These are phyloP conservation scores for Habropoda laboriosa DNA, from an alignment of 1,140 invertebrate genomes.

Conservation along the genomic window DNA sequence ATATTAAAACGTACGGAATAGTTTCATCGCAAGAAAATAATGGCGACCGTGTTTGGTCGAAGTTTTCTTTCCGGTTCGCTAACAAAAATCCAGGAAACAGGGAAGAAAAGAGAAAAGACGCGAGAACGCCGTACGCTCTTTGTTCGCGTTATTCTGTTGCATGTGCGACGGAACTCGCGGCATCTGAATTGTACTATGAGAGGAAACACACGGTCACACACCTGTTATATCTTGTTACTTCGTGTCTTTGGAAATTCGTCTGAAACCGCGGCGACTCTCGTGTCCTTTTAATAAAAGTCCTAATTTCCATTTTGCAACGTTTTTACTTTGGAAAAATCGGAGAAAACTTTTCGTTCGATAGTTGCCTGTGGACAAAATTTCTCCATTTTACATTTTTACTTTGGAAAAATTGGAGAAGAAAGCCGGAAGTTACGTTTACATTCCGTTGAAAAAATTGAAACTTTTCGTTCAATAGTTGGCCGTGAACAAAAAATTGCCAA, in stretches of 20 bases:
- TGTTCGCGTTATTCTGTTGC: background rate
- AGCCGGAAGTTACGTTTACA: too few species aligned
- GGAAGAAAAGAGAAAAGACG: background rate
- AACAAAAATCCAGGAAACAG: background rate
- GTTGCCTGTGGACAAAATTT: too few species aligned
- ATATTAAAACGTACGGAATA: slow-evolving; percentile 37
- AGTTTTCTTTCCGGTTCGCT: background rate
- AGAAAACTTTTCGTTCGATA: too few species aligned
- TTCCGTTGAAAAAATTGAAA: too few species aligned
- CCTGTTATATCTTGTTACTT: background rate
- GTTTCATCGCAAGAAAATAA: slow-evolving; percentile 39
- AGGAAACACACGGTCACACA: background rate
- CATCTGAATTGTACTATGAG: slow-evolving; percentile 9
- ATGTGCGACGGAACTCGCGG: background rate
- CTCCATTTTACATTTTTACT: too few species aligned
- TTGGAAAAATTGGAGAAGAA: too few species aligned
- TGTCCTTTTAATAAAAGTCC: too few species aligned
- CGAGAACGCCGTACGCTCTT: background rate
- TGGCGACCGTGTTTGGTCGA: background rate
- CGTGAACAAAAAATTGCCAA: too few species aligned
- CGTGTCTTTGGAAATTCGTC: background rate
- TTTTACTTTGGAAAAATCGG: too few species aligned
- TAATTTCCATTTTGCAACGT: too few species aligned
- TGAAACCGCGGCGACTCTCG: background rate
- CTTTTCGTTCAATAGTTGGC: too few species aligned